phyloP scores from a whole-genome alignment of 2,113 vertebrate species.

The Bubalus kerabau region DNA sequence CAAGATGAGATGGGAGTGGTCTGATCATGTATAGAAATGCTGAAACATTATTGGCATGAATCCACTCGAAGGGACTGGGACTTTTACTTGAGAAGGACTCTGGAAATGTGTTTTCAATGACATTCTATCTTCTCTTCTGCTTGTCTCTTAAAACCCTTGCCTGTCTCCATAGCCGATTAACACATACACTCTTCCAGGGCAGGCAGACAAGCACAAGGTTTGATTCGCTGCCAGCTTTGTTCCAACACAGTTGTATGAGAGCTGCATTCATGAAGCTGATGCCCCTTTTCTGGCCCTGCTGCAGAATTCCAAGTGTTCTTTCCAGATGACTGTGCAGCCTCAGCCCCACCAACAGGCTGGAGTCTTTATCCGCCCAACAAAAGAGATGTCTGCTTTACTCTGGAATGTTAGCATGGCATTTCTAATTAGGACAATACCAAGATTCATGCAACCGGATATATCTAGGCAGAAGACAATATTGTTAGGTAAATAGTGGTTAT shows the following conservation, averaged over 20 bases:
- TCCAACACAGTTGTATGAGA: neutral
- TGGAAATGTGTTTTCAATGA: constrained; percentile 18
- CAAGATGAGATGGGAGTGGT: constrained; percentile 9
- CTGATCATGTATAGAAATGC: constrained; percentile 10
- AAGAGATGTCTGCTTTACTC: constrained; percentile 16
- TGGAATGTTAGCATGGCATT: constrained; percentile 28
- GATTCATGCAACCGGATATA: neutral
- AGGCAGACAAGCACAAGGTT: neutral
- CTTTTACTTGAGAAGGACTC: constrained; percentile 1
- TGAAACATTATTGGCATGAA: neutral
- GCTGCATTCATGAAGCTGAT: neutral
- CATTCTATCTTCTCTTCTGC: neutral
- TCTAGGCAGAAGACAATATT: neutral
- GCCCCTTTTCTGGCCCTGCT: neutral
- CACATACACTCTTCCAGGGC: neutral
- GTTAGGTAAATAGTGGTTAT: neutral
- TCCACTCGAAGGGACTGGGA: neutral
- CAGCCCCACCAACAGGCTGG: neutral
- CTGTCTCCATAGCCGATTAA: neutral
- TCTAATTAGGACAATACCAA: neutral
- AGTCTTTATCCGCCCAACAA: constrained; percentile 47
- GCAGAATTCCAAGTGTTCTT: neutral
- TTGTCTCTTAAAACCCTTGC: neutral
- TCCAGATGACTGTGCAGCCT: neutral
- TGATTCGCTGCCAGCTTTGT: neutral